Conservation (phyloP, 2,797 vertebrate species). For the Yasuhikotakia modesta region DNA sequence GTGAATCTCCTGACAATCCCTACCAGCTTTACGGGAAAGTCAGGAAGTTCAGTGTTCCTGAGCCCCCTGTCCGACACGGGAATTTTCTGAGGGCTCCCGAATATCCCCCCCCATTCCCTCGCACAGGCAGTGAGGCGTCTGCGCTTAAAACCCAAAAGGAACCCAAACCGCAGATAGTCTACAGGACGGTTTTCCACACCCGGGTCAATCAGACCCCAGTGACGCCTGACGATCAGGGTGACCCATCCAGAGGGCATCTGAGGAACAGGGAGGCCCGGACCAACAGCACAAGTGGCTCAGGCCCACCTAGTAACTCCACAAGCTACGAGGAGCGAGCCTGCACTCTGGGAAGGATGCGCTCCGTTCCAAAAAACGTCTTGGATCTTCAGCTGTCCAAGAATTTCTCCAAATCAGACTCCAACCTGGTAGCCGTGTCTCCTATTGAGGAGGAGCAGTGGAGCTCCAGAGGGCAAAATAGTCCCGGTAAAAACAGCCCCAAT, state of each 20-base stretch:
- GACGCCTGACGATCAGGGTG: conserved; percentile 1
- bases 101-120: conserved; percentile 70
- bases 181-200: conserved; percentile 92
- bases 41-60: conserved; percentile 67
- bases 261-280: conserved; percentile 76
- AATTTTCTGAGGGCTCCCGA: conserved; percentile 71
- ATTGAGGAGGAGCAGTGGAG: conserved; percentile 82
- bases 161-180: conserved; percentile 89
- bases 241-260: conserved; percentile 41
- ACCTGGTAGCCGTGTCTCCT: conserved; percentile 88
- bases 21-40: conserved; percentile 87
- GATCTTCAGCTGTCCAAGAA: conserved; percentile 91
- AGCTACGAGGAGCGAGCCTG: conserved; percentile 90
- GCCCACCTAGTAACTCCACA: conserved; percentile 12
- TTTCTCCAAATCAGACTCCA: conserved; percentile 94
- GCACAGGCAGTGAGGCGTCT: conserved; percentile 66
- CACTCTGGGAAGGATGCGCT: conserved; percentile 93
- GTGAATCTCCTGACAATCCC: conserved; percentile 91
- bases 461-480: conserved; percentile 77
- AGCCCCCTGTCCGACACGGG: conserved; percentile 66
- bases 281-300: conserved; percentile 51
- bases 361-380: conserved; percentile 87
- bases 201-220: conserved; percentile 79
- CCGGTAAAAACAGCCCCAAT: conserved; percentile 75
- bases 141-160: conserved; percentile 68